phyloP scores from a whole-genome alignment of 1,140 invertebrate genomes.

The Rhagoletis zephyria region DNA sequence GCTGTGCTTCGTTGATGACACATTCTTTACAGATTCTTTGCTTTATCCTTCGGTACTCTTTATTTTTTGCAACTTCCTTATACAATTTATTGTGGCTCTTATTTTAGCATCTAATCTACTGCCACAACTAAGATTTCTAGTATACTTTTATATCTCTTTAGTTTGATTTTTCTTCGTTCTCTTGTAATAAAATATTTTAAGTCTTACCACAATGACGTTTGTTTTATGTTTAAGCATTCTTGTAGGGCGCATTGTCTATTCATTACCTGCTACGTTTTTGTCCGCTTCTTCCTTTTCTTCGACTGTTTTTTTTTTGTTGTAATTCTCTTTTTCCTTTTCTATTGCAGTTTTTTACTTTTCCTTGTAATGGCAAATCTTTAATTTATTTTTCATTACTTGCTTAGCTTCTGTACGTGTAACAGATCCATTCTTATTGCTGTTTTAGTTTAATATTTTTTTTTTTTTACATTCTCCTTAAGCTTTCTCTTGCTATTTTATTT shows the following conservation, averaged over 20 bases:
- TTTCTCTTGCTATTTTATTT: neutral
- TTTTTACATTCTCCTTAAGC: neutral
- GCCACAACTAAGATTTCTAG: constrained; percentile 10
- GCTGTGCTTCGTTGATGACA: neutral
- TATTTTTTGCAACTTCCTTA: neutral
- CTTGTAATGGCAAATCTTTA: constrained; percentile 7
- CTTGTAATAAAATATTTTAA: neutral
- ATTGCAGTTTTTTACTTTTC: constrained; percentile 8
- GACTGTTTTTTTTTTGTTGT: neutral
- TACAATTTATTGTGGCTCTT: neutral
- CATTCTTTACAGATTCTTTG: neutral
- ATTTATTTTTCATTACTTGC: constrained; percentile 49
- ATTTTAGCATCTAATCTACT: constrained; percentile 34
- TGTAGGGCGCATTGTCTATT: neutral
- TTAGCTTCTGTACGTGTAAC: neutral
- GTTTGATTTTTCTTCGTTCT: neutral
- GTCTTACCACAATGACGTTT: constrained; percentile 14
- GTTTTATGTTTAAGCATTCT: constrained; percentile 15
- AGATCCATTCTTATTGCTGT: neutral
- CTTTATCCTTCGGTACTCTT: neutral
- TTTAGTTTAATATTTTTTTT: neutral
- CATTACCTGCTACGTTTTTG: constrained; percentile 5
- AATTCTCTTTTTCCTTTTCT: neutral
- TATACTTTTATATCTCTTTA: neutral
- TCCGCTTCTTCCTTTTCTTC: neutral